Evolutionary conservation across 2,888 invertebrate genomes (phyloP), one percentile per base, ranked within the genome.

Genomic region (Pecten maximus): DNA sequence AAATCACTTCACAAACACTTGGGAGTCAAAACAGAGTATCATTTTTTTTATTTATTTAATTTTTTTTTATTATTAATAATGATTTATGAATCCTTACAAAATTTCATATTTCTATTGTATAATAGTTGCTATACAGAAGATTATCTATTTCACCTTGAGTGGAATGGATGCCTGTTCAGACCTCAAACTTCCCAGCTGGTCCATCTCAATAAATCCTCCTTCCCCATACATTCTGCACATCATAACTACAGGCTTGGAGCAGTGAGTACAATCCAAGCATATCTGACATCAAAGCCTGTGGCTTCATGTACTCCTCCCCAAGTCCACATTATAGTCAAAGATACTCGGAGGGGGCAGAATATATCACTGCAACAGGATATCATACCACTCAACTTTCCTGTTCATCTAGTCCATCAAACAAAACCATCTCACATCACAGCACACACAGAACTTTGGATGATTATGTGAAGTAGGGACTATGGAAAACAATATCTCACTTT

Each of bases 201-300:
- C 35, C 74, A 74, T 35, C 74, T 35, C 28, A 23, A 15, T 28
- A 74, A 74, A 28, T 10, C 28, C 15, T 10, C 74, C 35, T 15
- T 35, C 74, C 35, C 60, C 12, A 74, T 74, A 74, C 28, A 74
- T 28, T 74, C 60, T 74, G 60, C 60, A 74, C 60, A 74, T 74
- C 60, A 74, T 74, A 74, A 74, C 74, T 74, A 35, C 74, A 74
- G 74, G 74, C 74, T 74, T 35, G 74, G 74, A 74, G 74, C 74
- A 74, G 35, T 74, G 74, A 74, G 74, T 74, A 74, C 74, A 74
- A 74, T 74, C 23, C 35, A 74, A 74, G 74, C 74, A 74, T 28
- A 74, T 74, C 74, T 10, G 1, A 74, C 74, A 74, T 74, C 74
- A 74, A 74, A 74, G 74, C 35, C 74, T 19, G 3, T 4, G 23